Evolutionary conservation across 2,113 vertebrate species (phyloP), one percentile per base, ranked within the genome.

Genomic region (Odocoileus hemionus): DNA sequence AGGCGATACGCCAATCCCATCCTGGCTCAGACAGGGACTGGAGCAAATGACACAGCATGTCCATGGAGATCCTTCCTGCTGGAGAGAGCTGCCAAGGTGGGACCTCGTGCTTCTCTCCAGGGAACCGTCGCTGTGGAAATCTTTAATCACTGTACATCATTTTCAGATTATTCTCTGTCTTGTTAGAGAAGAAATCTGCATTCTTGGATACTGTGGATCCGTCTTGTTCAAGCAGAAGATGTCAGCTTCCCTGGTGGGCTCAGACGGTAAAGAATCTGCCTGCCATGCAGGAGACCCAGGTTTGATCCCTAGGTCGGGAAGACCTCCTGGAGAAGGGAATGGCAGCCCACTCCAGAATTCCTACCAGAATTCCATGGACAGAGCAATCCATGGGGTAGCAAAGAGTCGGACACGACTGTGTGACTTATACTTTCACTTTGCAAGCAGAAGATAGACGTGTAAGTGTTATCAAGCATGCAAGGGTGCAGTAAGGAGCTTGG

Each of bases 41-140:
- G 88, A 97, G 98, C 84, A 97, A 98, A 95, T 91, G 94, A 96
- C 90, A 67, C 55, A 86, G 93, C 96, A 26, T 70, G 54, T 88
- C 88, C 86, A 91, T 28, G 15, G 79, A 92, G 82, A 94, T 70
- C 92, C 96, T 96, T 89, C 85, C 97, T 94, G 55, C 76, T 39
- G 78, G 90, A 89, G 84, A 2, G 92, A 55, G 79, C 0, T 13
- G 67, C 83, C 94, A 64, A 21, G 1, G 16, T 6, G 45, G 16
- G 84, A 60, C 87, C 55, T 92, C 36, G 1, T 57, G 94, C 84
- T 89, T 94, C 80, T 86, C n/a, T 96, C 96, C 88, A 36, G 26
- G 61, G 67, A 93, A 94, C 57, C 55, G 82, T 97, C 94, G 8
- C 91, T 13, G 1, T 33, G 0, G 30, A 97, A 94, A 92, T 79